Conservation (phyloP, 1,140 invertebrate species). For the Tyrophagus putrescentiae region DNA sequence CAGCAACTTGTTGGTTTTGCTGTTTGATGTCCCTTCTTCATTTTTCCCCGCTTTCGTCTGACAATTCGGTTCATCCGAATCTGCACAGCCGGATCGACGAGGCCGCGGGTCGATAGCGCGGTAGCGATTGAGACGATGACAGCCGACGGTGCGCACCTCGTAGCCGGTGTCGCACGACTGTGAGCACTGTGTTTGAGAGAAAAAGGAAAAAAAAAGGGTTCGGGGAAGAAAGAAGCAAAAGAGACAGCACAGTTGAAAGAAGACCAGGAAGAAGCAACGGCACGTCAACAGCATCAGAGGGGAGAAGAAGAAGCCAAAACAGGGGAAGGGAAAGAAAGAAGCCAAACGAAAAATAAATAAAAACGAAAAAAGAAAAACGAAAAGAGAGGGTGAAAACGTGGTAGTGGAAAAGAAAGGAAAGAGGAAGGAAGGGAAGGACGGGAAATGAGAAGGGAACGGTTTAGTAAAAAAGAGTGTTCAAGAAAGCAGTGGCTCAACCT, state of each 20-base stretch:
- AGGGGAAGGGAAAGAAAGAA: background rate
- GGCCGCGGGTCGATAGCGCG: slow-evolving; percentile 42
- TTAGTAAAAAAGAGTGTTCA: too few relatives aligned
- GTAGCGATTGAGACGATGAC: slow-evolving; percentile 43
- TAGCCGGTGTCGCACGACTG: slow-evolving; percentile 62
- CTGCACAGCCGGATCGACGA: slow-evolving; percentile 1
- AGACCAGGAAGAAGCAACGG: too few relatives aligned
- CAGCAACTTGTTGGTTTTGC: too few relatives aligned
- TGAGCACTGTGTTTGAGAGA: slow-evolving; percentile 49
- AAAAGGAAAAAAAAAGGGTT: background rate
- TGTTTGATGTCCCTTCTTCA: too few relatives aligned
- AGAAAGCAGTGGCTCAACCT: background rate
- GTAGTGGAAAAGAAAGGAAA: too few relatives aligned
- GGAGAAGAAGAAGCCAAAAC: too few relatives aligned
- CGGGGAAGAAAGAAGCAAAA: background rate
- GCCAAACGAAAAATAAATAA: background rate
- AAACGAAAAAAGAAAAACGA: background rate
- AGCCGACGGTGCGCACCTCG: slow-evolving; percentile 49
- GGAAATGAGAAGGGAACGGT: too few relatives aligned
- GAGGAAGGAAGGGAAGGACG: too few relatives aligned
- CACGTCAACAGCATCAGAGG: too few relatives aligned
- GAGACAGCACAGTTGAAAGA: too few relatives aligned
- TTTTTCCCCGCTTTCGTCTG: slow-evolving; percentile 1
- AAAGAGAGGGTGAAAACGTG: background rate
- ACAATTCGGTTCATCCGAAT: background rate